Evolutionary conservation across 2,113 vertebrate genomes (phyloP), one percentile per base, ranked within the genome.

Genomic region (Phalacrocorax carbo): DNA sequence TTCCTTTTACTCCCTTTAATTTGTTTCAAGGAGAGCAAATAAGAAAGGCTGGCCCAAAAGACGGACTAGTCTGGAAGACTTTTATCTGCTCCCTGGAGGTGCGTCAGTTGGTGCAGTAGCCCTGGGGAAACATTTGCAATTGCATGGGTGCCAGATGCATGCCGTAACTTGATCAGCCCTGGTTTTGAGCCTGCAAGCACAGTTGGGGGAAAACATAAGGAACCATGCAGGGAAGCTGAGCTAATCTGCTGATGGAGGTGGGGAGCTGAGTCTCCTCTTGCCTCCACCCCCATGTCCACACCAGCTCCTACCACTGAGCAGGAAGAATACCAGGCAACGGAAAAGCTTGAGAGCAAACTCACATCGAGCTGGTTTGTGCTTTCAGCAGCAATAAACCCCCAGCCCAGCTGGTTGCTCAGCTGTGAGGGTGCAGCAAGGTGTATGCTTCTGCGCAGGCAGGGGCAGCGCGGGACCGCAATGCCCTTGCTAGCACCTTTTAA

Each of bases 21-120:
- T 91, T 82, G 15, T 57, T 91, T 93, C 23, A 57, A 69, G 71
- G 25, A 68, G 9, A 79, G 18, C 21, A 60, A 48, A 82, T 20
- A 61, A 91, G 78, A 80, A 75, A 78, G 16, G 23, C 51, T 91
- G 62, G 51, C 48, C 22, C 51, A 65, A 55, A 82, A 66, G 30
- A 40, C 54, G 32, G 34, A 62, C 60, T 83, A n/a, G 62, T 81
- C 69, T 83, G n/a, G 40, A 73, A 95, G 49, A 55, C 66, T 95
- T 93, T 90, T 83, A 73, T 86, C 79, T 92, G 64, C 27, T 94
- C 76, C 72, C 88, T 88, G 54, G 49, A 94, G 91, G 76, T 3
- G 5, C 86, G 54, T 90, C 85, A 83, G 76, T 77, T 3, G 0
- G 17, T 73, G 77, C n/a, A 38, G 77, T 19, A 91, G n/a, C 76